Evolutionary conservation across 2,113 vertebrate genomes (phyloP), one percentile per base, ranked within the genome.

Genomic region (Dolichotis patagonum): DNA sequence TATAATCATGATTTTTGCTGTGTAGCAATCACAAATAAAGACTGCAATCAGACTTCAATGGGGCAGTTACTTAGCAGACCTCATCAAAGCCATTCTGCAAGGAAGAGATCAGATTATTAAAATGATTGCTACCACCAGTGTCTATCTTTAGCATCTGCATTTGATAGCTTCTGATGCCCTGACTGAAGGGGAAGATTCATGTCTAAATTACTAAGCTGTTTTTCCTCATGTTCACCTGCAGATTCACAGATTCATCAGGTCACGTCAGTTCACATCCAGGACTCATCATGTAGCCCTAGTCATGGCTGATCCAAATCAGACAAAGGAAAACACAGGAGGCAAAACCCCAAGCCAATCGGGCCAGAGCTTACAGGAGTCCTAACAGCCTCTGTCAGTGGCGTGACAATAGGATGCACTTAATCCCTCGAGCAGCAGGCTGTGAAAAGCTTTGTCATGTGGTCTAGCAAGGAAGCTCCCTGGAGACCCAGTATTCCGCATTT

Each of bases 271-370:
- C n/a, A n/a, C 73, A 12, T 28, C 46, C 43, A 16, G 43, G 13
- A 30, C 26, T 30, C 73, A 77, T n/a, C 0, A 30, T 8, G 41
- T 9, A 10, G 12, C 58, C 71, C 3, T 30, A 67, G 17, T 26
- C 0, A 22, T 60, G 20, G 38, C 16, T 88, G 49, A 38, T 52
- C 49, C 85, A 58, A 58, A 67, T 41, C 13, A 1, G 0, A 58
- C 28, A 60, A 54, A 71, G 13, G 7, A 38, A 63, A 20, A 0
- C 24, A 43, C 6, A 28, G 0, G 2, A 7, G 16, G 4, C 5
- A 13, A 65, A 65, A 32, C 43, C 41, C 63, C 38, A 22, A 94
- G 22, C 8, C 56, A 83, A 67, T 19, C 17, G 77, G 65, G 6
- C 19, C 38, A 32, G 38, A 46, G 12, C 4, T 46, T 10, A 43